phyloP scores from a whole-genome alignment of 2,113 vertebrate genomes.

The Glaucomys volans region DNA sequence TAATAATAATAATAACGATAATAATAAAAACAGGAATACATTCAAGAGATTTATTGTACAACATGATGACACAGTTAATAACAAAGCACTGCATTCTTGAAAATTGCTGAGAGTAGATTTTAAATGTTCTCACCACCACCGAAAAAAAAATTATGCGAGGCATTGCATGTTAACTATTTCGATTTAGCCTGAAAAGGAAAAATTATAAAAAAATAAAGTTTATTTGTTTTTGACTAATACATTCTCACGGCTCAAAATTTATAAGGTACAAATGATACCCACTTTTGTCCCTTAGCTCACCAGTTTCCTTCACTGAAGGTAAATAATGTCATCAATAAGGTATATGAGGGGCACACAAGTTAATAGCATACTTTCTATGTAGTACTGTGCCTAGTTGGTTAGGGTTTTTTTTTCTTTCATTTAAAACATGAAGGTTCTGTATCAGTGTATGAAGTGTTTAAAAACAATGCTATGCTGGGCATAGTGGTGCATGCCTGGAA shows the following conservation, averaged over 20 bases:
- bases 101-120: neutral
- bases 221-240: slow-evolving; percentile 45
- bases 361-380: neutral
- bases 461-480: too few relatives aligned
- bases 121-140: neutral
- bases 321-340: neutral
- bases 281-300: neutral
- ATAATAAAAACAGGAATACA: neutral
- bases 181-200: neutral
- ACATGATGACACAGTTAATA: neutral
- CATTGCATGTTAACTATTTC: neutral
- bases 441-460: neutral
- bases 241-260: slow-evolving; percentile 38
- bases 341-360: neutral
- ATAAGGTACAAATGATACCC: neutral
- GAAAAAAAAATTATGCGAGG: too few relatives aligned
- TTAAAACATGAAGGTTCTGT: neutral
- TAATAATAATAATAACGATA: neutral
- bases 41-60: neutral
- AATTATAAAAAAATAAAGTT: slow-evolving; percentile 37
- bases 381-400: neutral
- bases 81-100: neutral
- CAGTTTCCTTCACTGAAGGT: neutral
- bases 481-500: too few relatives aligned
- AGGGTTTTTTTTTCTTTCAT: slow-evolving; percentile 10